phyloP scores from a whole-genome alignment of 2,113 vertebrate genomes.

The Panurus biarmicus region DNA sequence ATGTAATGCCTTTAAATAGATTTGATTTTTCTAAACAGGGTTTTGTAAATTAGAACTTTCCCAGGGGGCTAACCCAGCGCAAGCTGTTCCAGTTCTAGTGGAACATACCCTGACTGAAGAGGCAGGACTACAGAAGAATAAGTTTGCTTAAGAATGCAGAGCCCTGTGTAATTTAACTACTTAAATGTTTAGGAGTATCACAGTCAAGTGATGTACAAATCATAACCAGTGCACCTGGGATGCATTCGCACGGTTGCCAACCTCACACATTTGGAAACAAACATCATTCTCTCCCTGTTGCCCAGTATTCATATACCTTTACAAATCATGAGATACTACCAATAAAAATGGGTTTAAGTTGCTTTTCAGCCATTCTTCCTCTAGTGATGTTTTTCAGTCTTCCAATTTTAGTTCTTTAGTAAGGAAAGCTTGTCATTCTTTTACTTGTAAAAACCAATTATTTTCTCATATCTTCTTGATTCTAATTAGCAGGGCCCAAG shows the following conservation, averaged over 20 bases:
- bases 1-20: conserved; percentile 75
- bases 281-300: rapidly evolving
- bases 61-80: conserved; percentile 54
- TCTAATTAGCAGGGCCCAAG: neutral
- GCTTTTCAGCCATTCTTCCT: neutral
- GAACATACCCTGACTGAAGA: conserved; percentile 55
- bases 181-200: conserved; percentile 15
- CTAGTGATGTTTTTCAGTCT: neutral
- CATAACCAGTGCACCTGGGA: neutral
- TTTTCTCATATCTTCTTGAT: neutral
- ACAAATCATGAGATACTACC: neutral
- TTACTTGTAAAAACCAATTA: rapidly evolving
- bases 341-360: neutral
- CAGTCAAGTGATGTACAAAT: neutral
- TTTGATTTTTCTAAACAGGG: conserved; percentile 69
- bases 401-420: neutral
- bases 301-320: neutral
- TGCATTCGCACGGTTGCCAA: neutral
- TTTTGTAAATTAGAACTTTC: conserved; percentile 76
- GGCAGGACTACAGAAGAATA: conserved; percentile 18
- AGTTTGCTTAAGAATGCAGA: neutral
- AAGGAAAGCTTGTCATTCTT: neutral
- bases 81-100: conserved; percentile 63
- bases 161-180: neutral
- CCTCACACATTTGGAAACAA: neutral